Evolutionary conservation across 2,797 vertebrate genomes (phyloP), one percentile per base, ranked within the genome.

Genomic region (Sandelia bainsii): DNA sequence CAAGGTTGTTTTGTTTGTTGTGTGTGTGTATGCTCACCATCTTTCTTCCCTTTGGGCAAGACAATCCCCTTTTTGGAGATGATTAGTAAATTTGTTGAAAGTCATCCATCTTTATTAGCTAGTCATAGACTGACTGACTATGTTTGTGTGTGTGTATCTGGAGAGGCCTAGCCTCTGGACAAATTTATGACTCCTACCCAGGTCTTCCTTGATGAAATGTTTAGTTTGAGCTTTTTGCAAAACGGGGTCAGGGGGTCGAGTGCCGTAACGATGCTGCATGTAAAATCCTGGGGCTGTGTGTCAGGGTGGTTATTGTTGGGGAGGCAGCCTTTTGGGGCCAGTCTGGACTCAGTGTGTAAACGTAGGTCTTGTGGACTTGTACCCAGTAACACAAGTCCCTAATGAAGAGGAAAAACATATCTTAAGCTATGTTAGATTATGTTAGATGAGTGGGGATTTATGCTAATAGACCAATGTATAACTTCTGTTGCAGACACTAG

Each of bases 201-300:
- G 52, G 50, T 87, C 82, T 87, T 87, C 48, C 77, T 83, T 91
- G 91, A 93, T 93, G 82, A 92, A 93, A 92, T 92, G 89, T 94
- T 94, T 91, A 87, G 84, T 79, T 37, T 32, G 66, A 85, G 74
- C 27, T 27, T 88, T 87, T 91, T 78, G 86, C 75, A 92, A 88
- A 91, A 92, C 86, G 75, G 87, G 92, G 91, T 93, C 83, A 54
- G 57, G 29, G 86, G 90, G 85, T 92, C 84, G 68, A 56, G 72
- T 75, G 62, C 80, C 22, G 12, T 78, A 79, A 85, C 51, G 42
- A 66, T 22, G 75, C 61, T 29, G 80, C 65, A 69, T 72, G 71
- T 83, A 65, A 80, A 74, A 62, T 72, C 76, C 72, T 61, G 1
- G 40, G 80, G 66, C 62, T 48, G 25, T 37, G 69, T 77, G 62